Conservation (phyloP, 2,797 vertebrate genomes). For the Uromys caudimaculatus region DNA sequence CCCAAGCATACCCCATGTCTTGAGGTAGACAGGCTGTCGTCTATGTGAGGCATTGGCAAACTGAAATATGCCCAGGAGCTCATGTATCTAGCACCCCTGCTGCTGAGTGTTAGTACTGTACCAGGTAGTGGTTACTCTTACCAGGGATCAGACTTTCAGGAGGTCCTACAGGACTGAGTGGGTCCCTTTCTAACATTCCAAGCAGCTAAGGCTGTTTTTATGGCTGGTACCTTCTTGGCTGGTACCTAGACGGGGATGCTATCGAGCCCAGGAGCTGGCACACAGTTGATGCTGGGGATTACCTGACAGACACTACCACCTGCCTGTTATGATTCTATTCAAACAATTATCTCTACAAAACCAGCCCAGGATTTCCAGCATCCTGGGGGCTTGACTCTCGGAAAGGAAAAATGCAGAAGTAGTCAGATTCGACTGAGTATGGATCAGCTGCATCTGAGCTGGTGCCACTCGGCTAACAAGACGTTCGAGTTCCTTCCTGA, state of each 20-base stretch:
- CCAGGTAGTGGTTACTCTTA: not conserved
- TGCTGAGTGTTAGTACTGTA: not conserved
- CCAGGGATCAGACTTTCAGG: not conserved
- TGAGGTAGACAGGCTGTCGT: constrained; percentile 47
- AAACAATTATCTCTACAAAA: not conserved
- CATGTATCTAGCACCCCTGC: not conserved
- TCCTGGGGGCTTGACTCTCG: not conserved
- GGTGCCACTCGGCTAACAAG: not conserved
- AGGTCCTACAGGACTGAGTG: not conserved
- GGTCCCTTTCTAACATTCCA: too few relatives aligned
- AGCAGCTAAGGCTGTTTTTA: not conserved
- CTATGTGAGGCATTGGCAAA: constrained; percentile 22
- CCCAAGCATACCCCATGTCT: not conserved
- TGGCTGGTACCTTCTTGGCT: not conserved
- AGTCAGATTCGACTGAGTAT: not conserved
- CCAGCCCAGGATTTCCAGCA: not conserved
- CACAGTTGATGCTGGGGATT: not conserved
- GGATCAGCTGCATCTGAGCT: not conserved
- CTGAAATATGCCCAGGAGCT: constrained; percentile 24
- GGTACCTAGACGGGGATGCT: too few relatives aligned
- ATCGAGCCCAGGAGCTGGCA: not conserved
- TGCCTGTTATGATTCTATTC: not conserved
- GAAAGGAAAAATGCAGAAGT: not conserved
- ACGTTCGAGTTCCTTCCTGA: not conserved
- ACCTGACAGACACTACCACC: not conserved